phyloP scores from a whole-genome alignment of 2,888 invertebrate species.

The Acrobasis suavella region DNA sequence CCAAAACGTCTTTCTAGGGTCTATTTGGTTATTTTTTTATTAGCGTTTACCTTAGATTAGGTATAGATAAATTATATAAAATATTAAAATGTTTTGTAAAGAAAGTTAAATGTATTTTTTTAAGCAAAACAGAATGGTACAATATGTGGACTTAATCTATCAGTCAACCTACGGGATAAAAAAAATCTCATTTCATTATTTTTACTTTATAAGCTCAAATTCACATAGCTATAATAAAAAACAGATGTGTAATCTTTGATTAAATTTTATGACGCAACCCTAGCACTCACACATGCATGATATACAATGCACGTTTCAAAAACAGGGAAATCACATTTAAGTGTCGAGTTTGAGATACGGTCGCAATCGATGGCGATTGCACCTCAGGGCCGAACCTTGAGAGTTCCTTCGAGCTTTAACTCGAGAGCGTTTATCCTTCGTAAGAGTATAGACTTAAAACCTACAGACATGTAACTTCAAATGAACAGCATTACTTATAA shows the following conservation, averaged over 20 bases:
- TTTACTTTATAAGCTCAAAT: not conserved
- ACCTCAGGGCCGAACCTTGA: constrained; percentile 50
- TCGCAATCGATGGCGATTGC: constrained; percentile 44
- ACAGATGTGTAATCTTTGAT: not conserved
- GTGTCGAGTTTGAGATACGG: constrained; percentile 48
- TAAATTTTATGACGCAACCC: not conserved
- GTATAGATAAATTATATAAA: too few relatives aligned
- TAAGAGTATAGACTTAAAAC: not conserved
- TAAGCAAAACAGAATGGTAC: too few relatives aligned
- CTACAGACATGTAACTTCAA: not conserved
- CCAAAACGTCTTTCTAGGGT: not conserved
- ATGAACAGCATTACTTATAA: too few relatives aligned
- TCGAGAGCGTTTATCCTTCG: constrained; percentile 16
- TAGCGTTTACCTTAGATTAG: too few relatives aligned
- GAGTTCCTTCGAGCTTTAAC: constrained; percentile 53
- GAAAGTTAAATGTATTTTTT: too few relatives aligned
- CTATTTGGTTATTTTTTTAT: not conserved
- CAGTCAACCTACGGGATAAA: too few relatives aligned
- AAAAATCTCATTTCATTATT: too few relatives aligned
- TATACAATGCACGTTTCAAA: constrained; percentile 21
- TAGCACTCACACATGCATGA: not conserved
- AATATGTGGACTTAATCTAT: too few relatives aligned
- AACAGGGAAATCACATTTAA: constrained; percentile 36
- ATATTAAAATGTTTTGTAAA: too few relatives aligned
- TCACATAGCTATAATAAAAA: not conserved